These are phyloP conservation scores for Brassicogethes aeneus DNA, from an alignment of 2,888 invertebrate genomes.

Conservation along the genomic window DNA sequence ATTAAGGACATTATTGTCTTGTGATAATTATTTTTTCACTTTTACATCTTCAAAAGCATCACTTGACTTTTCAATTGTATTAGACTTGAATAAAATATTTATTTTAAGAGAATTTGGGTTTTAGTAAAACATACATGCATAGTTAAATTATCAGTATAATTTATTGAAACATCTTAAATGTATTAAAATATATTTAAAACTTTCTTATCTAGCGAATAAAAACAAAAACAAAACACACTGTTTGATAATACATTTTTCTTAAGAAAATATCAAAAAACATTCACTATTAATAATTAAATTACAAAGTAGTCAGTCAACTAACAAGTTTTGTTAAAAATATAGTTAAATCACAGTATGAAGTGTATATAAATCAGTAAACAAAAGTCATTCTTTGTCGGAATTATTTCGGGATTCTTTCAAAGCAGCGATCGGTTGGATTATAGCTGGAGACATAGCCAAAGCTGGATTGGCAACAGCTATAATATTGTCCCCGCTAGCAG, in stretches of 20 bases:
- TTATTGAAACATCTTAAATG: too few relatives aligned
- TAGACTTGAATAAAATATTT: too few relatives aligned
- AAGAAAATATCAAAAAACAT: neutral
- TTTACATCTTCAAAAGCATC: too few relatives aligned
- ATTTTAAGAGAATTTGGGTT: too few relatives aligned
- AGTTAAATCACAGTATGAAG: constrained; percentile 18
- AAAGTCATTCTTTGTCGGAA: neutral
- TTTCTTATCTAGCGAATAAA: neutral
- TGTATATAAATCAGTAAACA: too few relatives aligned
- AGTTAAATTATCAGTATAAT: too few relatives aligned
- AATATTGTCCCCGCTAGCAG: constrained; percentile 77
- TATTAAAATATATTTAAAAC: too few relatives aligned
- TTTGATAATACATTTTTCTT: neutral
- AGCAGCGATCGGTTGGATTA: constrained; percentile 20
- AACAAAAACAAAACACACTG: neutral
- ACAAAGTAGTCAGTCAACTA: constrained; percentile 20
- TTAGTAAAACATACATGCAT: too few relatives aligned
- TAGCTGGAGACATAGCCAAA: constrained; percentile 51
- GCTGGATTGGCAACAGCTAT: constrained; percentile 87
- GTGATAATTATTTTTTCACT: too few relatives aligned
- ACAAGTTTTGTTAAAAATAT: constrained; percentile 16
- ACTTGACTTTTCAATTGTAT: too few relatives aligned
- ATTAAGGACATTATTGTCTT: too few relatives aligned
- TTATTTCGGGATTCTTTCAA: neutral
- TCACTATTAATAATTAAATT: constrained; percentile 9